Conservation (phyloP, 1,140 invertebrate species). For the Leptonema lineaticorne region DNA sequence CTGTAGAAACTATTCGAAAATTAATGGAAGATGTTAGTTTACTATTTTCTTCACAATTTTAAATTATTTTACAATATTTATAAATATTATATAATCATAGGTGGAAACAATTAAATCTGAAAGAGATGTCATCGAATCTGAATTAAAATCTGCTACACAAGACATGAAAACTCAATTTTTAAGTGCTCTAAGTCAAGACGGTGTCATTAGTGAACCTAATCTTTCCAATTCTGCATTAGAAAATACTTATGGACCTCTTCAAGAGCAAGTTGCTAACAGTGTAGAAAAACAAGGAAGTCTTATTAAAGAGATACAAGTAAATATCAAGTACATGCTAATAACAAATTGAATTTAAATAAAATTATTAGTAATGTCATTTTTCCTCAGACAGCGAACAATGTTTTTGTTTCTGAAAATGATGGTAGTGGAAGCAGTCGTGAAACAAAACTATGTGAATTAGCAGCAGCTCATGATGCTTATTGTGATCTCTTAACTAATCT, state of each 20-base stretch:
- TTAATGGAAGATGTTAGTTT: constrained; percentile 75
- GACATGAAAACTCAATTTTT: constrained; percentile 88
- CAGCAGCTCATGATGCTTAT: constrained; percentile 87
- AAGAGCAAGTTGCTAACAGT: constrained; percentile 78
- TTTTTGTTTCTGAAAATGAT: constrained; percentile 74
- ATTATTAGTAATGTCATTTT: no score
- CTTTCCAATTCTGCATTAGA: constrained; percentile 77
- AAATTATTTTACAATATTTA: not conserved
- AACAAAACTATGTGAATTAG: constrained; percentile 79
- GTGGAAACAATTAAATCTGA: constrained; percentile 88
- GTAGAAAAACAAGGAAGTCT: constrained; percentile 76
- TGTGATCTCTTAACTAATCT: constrained; percentile 88
- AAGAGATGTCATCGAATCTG: constrained; percentile 83
- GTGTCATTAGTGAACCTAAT: constrained; percentile 83
- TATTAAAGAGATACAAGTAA: constrained; percentile 74
- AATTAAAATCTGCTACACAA: constrained; percentile 79
- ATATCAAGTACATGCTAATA: no score
- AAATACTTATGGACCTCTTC: constrained; percentile 76
- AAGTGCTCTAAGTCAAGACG: constrained; percentile 76
- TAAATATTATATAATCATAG: constrained; percentile 47
- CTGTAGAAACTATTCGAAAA: constrained; percentile 67
- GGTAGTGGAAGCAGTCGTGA: constrained; percentile 69
- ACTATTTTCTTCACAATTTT: not conserved
- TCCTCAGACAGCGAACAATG: constrained; percentile 68
- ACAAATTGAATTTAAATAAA: no score